phyloP scores from a whole-genome alignment of 2,888 invertebrate genomes.

The Cataglyphis altisquamis region DNA sequence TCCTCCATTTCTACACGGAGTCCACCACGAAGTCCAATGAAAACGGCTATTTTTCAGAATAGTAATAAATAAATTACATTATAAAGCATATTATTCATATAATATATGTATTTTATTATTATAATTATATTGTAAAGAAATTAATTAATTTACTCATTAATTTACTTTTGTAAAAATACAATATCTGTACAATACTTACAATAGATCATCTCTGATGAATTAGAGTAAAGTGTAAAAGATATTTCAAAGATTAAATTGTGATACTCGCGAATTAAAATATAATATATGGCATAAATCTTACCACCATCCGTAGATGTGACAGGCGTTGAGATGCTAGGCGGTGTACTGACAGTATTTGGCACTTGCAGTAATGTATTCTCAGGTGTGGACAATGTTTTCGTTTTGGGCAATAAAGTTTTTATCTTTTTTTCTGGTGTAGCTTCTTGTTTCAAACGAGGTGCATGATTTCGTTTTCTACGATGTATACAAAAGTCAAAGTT shows the following conservation, averaged over 20 bases:
- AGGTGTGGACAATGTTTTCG: slow-evolving; percentile 71
- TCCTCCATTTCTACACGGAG: slow-evolving; percentile 90
- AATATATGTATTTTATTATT: slow-evolving; percentile 10
- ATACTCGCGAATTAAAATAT: neutral
- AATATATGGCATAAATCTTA: slow-evolving; percentile 65
- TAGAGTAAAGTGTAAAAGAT: slow-evolving; percentile 29
- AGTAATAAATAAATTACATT: slow-evolving; percentile 78
- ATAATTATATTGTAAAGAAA: slow-evolving; percentile 87
- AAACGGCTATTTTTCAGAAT: slow-evolving; percentile 87
- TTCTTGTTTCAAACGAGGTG: slow-evolving; percentile 74
- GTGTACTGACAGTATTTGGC: slow-evolving; percentile 54
- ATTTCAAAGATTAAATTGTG: slow-evolving; percentile 32
- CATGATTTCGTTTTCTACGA: slow-evolving; percentile 84
- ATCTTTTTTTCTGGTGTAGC: slow-evolving; percentile 80
- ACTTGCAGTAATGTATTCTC: slow-evolving; percentile 63
- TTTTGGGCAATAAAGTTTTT: slow-evolving; percentile 83
- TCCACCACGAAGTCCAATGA: slow-evolving; percentile 79
- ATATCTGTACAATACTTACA: slow-evolving; percentile 75
- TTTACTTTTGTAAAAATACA: slow-evolving; percentile 23
- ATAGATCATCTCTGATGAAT: slow-evolving; percentile 78
- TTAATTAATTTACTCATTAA: slow-evolving; percentile 81
- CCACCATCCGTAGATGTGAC: slow-evolving; percentile 79
- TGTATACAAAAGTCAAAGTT: slow-evolving; percentile 89
- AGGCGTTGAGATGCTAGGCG: slow-evolving; percentile 64
- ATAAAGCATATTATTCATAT: neutral